Conservation (phyloP, 2,888 invertebrate genomes). For the Chesias legatella region DNA sequence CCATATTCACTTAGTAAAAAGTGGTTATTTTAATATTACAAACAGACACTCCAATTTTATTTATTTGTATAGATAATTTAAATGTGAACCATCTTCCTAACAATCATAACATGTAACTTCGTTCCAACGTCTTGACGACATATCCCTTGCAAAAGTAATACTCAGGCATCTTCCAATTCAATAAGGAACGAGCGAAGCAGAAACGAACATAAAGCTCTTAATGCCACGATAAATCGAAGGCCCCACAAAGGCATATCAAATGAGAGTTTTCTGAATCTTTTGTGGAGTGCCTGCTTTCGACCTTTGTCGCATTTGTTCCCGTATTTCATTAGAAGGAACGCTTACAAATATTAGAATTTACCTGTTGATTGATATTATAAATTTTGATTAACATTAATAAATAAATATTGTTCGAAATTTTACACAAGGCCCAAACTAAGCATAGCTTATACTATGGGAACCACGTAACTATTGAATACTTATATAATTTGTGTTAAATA, state of each 20-base stretch:
- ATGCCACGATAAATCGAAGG: conserved; percentile 11
- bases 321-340: not conserved
- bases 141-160: conserved; percentile 8
- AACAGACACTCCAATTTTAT: too few species aligned
- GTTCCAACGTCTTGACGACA: not conserved
- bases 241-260: conserved; percentile 4
- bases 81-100: too few species aligned
- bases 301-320: not conserved
- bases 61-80: too few species aligned
- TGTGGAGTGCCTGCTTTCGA: not conserved
- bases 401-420: too few species aligned
- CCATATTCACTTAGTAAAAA: too few species aligned
- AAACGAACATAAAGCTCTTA: conserved; percentile 8
- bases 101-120: too few species aligned
- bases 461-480: too few species aligned
- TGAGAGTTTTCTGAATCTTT: conserved; percentile 8
- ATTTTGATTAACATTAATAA: too few species aligned
- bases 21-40: too few species aligned
- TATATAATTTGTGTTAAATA: too few species aligned
- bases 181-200: conserved; percentile 2
- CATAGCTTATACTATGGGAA: too few species aligned
- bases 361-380: not conserved
- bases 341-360: not conserved
- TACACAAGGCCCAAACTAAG: too few species aligned
- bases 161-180: conserved; percentile 1